Evolutionary conservation across 2,797 vertebrate genomes (phyloP).

Genomic region (Mionectes olivaceus): DNA sequence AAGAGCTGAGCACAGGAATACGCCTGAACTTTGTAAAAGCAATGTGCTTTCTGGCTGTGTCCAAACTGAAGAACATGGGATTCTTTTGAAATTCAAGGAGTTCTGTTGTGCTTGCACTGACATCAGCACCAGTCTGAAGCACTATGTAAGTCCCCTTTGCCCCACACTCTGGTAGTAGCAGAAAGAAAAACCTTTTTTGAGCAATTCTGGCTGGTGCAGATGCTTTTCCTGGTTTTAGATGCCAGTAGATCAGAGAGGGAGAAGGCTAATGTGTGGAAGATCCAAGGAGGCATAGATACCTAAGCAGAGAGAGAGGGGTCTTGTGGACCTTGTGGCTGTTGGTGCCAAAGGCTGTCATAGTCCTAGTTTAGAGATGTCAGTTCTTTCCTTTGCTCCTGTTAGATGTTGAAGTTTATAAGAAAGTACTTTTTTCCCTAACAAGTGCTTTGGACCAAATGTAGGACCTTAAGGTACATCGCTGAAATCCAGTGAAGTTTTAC

Average conservation of each 20-base stretch:
- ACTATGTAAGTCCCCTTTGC: neutral
- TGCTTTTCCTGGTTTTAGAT: neutral
- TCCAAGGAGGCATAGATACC: neutral
- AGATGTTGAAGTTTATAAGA: neutral
- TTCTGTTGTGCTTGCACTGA: neutral
- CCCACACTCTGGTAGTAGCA: neutral
- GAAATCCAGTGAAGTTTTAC: neutral
- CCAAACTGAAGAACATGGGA: neutral
- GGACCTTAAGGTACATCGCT: neutral
- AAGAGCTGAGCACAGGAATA: neutral
- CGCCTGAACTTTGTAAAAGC: neutral
- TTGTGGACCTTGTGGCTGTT: neutral
- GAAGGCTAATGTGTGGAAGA: neutral
- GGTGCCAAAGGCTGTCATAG: neutral
- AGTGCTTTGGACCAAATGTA: neutral
- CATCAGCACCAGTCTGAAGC: neutral
- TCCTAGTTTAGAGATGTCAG: neutral
- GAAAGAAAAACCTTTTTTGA: neutral
- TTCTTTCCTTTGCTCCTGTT: neutral
- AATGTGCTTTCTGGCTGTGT: neutral
- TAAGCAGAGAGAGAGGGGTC: neutral
- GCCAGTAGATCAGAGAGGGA: neutral
- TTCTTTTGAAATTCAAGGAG: neutral
- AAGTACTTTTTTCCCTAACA: neutral
- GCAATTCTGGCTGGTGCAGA: neutral